phyloP scores from a whole-genome alignment of 2,797 vertebrate genomes.

The Cephalopachus bancanus region DNA sequence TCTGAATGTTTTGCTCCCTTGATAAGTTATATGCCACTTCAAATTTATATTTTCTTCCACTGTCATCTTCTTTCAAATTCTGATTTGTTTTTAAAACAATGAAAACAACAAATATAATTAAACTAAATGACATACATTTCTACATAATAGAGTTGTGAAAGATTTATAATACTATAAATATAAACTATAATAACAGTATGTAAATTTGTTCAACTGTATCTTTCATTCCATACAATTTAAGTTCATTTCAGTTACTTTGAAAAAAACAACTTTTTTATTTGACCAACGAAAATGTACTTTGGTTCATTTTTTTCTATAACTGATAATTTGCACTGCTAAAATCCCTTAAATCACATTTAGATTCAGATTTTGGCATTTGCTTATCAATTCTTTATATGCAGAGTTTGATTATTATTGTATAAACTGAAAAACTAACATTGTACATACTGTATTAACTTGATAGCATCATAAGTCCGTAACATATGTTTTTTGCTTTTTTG shows the following conservation, averaged over 20 bases:
- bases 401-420: neutral
- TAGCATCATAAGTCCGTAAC: neutral
- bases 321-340: neutral
- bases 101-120: neutral
- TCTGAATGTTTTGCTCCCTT: neutral
- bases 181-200: neutral
- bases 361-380: neutral
- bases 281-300: neutral
- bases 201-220: neutral
- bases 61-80: neutral
- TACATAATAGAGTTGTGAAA: too few relatives aligned
- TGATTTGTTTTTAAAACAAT: neutral
- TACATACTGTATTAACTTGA: neutral
- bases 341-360: neutral
- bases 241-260: neutral
- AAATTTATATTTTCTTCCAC: neutral
- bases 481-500: too few relatives aligned
- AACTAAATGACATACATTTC: neutral
- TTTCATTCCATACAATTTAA: neutral
- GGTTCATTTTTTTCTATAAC: neutral
- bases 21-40: neutral
- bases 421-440: neutral
- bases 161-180: too few relatives aligned
- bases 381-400: neutral
- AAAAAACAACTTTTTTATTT: neutral